These are phyloP conservation scores for Neodiprion virginianus DNA, from an alignment of 1,140 invertebrate genomes.

Conservation along the genomic window DNA sequence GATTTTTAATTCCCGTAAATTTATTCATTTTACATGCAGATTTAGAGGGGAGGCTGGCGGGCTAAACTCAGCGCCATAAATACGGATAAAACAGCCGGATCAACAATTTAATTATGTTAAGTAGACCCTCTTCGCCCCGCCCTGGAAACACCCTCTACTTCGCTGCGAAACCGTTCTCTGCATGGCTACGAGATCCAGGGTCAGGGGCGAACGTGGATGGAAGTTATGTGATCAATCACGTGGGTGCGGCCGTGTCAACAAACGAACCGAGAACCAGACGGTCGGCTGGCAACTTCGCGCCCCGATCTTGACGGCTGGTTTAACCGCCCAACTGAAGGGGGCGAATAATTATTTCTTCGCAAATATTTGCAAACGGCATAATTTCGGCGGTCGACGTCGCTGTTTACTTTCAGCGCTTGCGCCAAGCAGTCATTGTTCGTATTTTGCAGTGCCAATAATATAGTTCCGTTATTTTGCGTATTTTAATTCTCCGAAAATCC, in stretches of 20 bases:
- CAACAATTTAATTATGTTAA: slow-evolving; percentile 8
- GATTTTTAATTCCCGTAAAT: neutral
- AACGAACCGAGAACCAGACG: neutral
- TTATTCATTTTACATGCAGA: slow-evolving; percentile 1
- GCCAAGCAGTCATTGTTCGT: too few species aligned
- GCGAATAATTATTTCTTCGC: neutral
- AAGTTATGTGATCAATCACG: slow-evolving; percentile 1
- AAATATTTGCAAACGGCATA: neutral
- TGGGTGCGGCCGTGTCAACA: neutral
- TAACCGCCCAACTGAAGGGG: neutral
- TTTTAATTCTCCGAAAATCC: too few species aligned
- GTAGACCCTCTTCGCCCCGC: neutral
- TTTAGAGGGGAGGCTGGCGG: too few species aligned
- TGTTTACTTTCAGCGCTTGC: too few species aligned
- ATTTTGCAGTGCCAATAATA: too few species aligned
- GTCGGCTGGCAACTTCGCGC: neutral
- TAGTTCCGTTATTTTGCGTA: too few species aligned
- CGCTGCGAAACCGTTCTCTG: neutral
- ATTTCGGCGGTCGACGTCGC: too few species aligned
- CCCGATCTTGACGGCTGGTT: neutral
- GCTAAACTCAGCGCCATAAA: neutral
- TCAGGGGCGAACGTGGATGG: neutral
- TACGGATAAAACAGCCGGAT: slow-evolving; percentile 1
- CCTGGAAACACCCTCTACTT: slow-evolving; percentile 1
- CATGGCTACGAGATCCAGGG: neutral